A percentile compares a stretch with the other conserved stretches of the same genome.
Evolutionary conservation across 2,797 vertebrate genomes (phyloP).

Genomic region (Limosa lapponica): DNA sequence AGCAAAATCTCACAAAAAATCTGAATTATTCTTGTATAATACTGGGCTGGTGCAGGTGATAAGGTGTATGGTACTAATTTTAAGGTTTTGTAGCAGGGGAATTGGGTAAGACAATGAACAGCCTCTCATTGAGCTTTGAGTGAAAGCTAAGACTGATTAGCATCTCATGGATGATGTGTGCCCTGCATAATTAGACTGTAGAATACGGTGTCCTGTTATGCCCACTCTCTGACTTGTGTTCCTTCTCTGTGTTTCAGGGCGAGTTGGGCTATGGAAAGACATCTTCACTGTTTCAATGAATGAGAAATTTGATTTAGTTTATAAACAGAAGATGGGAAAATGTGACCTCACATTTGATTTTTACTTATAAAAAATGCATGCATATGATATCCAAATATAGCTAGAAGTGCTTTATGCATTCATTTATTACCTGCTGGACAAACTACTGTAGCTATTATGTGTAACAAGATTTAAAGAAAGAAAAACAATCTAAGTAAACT

Average conservation of each 20-base stretch:
- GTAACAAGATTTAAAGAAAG: conserved; percentile 51
- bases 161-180: background rate
- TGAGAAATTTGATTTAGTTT: conserved; percentile 94
- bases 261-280: conserved; percentile 96
- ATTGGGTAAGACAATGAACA: background rate
- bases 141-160: background rate
- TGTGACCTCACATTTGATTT: conserved; percentile 96
- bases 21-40: background rate
- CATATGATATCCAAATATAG: conserved; percentile 60
- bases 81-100: background rate
- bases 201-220: background rate
- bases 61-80: background rate
- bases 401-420: conserved; percentile 76
- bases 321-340: conserved; percentile 98
- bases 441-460: conserved; percentile 67
- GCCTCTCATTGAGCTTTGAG: background rate
- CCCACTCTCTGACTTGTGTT: background rate
- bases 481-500: conserved; percentile 39
- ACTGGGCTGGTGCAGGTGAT: background rate
- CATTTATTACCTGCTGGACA: conserved; percentile 75
- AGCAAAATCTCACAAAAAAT: background rate
- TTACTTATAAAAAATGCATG: conserved; percentile 87
- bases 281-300: conserved; percentile 99
- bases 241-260: conserved; percentile 81
- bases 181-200: background rate